phyloP scores from a whole-genome alignment of 2,113 vertebrate genomes.

The Osmerus mordax region DNA sequence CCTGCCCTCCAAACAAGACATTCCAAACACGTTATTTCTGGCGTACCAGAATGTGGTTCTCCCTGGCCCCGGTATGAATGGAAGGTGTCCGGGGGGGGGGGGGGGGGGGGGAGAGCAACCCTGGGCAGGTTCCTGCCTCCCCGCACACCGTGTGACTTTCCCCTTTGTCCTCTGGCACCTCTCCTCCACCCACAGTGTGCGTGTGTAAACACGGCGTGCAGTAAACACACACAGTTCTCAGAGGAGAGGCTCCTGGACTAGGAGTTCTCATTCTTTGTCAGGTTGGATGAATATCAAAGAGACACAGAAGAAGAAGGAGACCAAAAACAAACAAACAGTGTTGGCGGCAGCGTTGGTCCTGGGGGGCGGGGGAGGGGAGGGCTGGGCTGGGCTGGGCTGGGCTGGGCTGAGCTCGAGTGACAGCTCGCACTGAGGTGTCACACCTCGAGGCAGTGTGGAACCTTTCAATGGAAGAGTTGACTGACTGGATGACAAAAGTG shows the following conservation, averaged over 20 bases:
- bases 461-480: conserved; percentile 21
- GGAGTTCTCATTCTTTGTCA: neutral
- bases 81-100: conserved; percentile 12
- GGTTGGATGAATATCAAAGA: neutral
- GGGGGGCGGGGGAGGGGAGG: too few species aligned
- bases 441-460: conserved; percentile 1
- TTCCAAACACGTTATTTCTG: conserved; percentile 37
- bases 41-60: conserved; percentile 35
- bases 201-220: neutral
- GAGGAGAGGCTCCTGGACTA: neutral
- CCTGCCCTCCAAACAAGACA: conserved; percentile 48
- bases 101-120: conserved; percentile 5
- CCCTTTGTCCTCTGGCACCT: conserved; percentile 14
- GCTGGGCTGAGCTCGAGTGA: conserved; percentile 6
- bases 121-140: conserved; percentile 3
- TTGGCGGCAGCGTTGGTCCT: neutral
- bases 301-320: neutral
- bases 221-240: too few species aligned
- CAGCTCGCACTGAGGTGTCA: conserved; percentile 15
- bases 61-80: conserved; percentile 16
- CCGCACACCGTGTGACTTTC: conserved; percentile 4
- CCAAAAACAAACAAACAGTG: neutral
- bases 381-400: neutral
- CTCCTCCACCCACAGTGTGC: conserved; percentile 11
- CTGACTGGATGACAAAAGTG: conserved; percentile 11